Conservation (phyloP, 2,113 vertebrate species). For the Mugil cephalus region DNA sequence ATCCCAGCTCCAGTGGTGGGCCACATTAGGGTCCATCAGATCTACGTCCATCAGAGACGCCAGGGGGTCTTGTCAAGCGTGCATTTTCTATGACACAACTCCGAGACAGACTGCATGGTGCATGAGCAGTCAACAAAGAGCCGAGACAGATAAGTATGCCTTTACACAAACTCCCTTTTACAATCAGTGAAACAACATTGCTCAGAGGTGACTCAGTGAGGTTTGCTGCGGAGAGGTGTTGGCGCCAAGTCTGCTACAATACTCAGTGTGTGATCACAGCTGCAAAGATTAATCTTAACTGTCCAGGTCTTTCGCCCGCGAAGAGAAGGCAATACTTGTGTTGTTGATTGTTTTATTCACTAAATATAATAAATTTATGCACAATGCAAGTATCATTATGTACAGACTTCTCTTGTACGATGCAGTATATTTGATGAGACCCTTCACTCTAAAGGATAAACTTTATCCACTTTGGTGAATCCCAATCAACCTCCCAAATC, state of each 20-base stretch:
- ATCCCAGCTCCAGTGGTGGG: slow-evolving; percentile 2
- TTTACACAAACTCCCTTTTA: slow-evolving; percentile 32
- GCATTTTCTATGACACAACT: not conserved
- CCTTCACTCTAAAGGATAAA: slow-evolving; percentile 2
- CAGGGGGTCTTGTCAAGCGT: slow-evolving; percentile 20
- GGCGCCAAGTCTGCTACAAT: not conserved
- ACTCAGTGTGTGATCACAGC: slow-evolving; percentile 38
- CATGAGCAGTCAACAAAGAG: slow-evolving; percentile 35
- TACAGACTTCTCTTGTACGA: not conserved
- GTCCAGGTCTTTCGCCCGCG: not conserved
- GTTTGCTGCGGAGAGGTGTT: slow-evolving; percentile 8
- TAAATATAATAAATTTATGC: too few species aligned
- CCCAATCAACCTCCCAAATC: not conserved
- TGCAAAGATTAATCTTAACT: slow-evolving; percentile 28
- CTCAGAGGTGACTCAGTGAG: slow-evolving; percentile 47
- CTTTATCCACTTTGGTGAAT: slow-evolving; percentile 16
- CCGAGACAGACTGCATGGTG: slow-evolving; percentile 24
- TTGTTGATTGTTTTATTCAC: too few species aligned
- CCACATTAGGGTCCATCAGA: slow-evolving; percentile 2
- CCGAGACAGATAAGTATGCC: slow-evolving; percentile 45
- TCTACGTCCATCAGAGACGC: slow-evolving; percentile 15
- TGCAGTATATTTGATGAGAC: not conserved
- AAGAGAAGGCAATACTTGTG: not conserved
- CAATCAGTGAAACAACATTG: slow-evolving; percentile 23
- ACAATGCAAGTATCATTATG: not conserved